phyloP scores from a whole-genome alignment of 2,888 invertebrate species.

The Ligdia adustata region DNA sequence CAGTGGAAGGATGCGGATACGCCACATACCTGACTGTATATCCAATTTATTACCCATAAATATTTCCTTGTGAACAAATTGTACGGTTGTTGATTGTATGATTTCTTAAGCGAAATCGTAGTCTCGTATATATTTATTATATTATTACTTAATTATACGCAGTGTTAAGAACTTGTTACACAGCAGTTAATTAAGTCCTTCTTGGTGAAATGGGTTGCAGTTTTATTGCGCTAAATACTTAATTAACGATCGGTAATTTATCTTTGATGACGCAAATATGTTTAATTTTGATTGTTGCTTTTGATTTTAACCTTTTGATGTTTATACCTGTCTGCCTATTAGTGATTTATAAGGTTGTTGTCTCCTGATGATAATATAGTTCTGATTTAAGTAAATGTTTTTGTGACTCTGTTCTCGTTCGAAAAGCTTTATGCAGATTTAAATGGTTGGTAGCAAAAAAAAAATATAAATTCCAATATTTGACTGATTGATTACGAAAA shows the following conservation, averaged over 20 bases:
- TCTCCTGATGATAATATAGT: no score
- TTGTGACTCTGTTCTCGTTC: no score
- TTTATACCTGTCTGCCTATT: no score
- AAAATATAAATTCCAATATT: no score
- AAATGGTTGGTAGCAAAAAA: no score
- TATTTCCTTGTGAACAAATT: conserved; percentile 27
- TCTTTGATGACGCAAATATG: conserved; percentile 5
- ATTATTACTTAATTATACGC: conserved; percentile 25
- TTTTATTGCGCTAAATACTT: conserved; percentile 21
- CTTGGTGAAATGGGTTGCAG: conserved; percentile 16
- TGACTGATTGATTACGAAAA: conserved; percentile 19
- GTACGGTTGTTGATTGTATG: conserved; percentile 24
- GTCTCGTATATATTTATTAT: conserved; percentile 18
- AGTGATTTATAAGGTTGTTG: no score
- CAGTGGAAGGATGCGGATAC: conserved; percentile 39
- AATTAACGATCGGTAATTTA: conserved; percentile 9
- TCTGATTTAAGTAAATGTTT: no score
- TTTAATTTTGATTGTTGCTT: background rate
- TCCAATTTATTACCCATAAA: conserved; percentile 32
- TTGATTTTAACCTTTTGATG: background rate
- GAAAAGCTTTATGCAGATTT: no score
- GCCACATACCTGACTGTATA: conserved; percentile 26
- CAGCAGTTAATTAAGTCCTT: conserved; percentile 15
- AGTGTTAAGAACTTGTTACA: conserved; percentile 19
- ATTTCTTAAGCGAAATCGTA: conserved; percentile 22